Evolutionary conservation across 2,113 vertebrate species (phyloP), one percentile per base, ranked within the genome.

Genomic region (Panurus biarmicus): DNA sequence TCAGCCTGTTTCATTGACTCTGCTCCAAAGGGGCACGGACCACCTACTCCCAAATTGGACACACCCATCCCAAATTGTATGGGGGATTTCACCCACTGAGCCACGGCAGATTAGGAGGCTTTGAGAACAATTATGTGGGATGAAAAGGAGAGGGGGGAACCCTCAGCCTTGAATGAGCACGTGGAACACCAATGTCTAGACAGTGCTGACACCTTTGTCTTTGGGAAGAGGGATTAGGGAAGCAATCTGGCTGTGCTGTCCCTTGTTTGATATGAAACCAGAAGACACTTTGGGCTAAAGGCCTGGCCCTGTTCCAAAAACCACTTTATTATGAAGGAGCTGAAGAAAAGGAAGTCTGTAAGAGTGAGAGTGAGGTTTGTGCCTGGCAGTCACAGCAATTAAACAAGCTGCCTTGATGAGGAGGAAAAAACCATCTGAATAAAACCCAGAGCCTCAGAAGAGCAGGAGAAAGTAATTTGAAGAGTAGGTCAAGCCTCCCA

Each of bases 401-500:
- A 94, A 64, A 51, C 2, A 12, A 85, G 64, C 18, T 50, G 90
- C 48, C 75, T 53, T 87, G 80, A 93, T 26, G 48, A 73, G 80
- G 74, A 71, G 69, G 67, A 42, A 85, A 91, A 87, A 70, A 71
- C 0, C 66, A 85, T 2, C 20, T 9, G 5, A 67, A 70, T 20
- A 85, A 62, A 94, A 79, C 62, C 86, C 83, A 76, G 89, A 65
- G 64, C 75, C 93, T 93, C 90, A 16, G 61, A 85, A 91, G 85
- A 87, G 58, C 74, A 88, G 67, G 25, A 83, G 94, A 90, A 91
- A 91, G 85, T 73, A 56, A 85, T 92, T 79, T 36, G 25, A 81
- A 82, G 89, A 92, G 85, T 83, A 95, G 95, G 90, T 86, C 88
- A 94, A 76, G 85, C 10, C 85, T 96, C 94, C 88, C 7, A 26